Base-by-base conservation (phyloP, 2,113 vertebrate species). In the Cathartes aura region DNA sequence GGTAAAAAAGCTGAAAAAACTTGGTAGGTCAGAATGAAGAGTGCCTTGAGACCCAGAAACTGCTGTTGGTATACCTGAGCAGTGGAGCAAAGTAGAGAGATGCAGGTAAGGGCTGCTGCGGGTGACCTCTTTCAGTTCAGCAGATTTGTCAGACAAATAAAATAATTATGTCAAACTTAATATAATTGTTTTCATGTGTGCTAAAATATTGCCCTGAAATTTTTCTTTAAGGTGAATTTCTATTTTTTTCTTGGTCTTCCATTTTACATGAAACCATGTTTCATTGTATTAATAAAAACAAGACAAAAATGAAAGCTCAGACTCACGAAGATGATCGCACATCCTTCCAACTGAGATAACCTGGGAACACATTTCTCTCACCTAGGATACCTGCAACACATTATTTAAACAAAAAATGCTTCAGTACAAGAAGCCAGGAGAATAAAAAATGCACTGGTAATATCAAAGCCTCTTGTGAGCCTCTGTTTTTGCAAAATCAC, bases 271-370 rank as follows among this genome's bases (percentile, higher is more conserved):
- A 90, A 88, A 67, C 9, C 21, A 3, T 8, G 5, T n/a, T 88
- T 90, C 13, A 9, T 5, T 30, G 3, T 15, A 9, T 53, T 42
- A 66, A 24, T n/a, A 13, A 83, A 70, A 85, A 23, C 9, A 64
- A 42, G 62, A 76, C 82, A 52, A 8, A 60, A 79, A 59, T 19
- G 27, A 86, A 62, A 23, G 22, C 36, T 90, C 40, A 36, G 60
- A 34, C 21, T 89, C 36, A n/a, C 5, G 0, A 63, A 59, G 60
- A 24, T 20, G 47, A 19, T 21, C 0, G 5, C 6, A 12, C 21
- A n/a, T 64, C 64, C 56, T 85, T 60, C 48, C 21, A 10, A 22
- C 24, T 7, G 16, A 62, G 48, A 22, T 34, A 58, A 30, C 13
- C 21, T 18, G 27, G 43, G 42, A 62, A 36, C 27, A 34, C 4